These are phyloP conservation scores for Cryptosula pallasiana DNA, from an alignment of 2,888 invertebrate genomes.

Conservation along the genomic window DNA sequence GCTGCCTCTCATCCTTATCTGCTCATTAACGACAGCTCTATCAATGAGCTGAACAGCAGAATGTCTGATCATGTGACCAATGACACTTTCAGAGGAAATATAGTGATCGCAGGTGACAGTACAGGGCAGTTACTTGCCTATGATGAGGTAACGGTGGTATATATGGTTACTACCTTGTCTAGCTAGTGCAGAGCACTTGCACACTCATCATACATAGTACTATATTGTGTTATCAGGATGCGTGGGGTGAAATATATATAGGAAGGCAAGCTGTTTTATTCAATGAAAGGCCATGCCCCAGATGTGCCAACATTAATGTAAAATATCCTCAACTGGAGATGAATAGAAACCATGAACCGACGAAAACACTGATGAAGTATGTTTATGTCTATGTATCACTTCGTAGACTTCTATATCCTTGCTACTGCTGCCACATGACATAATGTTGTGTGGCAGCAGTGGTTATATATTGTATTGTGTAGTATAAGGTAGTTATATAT, in stretches of 20 bases:
- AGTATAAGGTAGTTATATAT: no score
- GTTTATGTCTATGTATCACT: no score
- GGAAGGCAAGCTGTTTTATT: neutral
- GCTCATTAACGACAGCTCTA: neutral
- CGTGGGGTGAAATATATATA: neutral
- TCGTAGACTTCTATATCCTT: no score
- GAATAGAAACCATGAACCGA: conserved; percentile 1
- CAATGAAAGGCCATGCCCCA: conserved; percentile 11
- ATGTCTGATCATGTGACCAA: neutral
- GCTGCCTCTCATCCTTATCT: neutral
- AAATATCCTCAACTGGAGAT: neutral
- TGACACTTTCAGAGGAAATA: neutral
- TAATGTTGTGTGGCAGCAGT: no score
- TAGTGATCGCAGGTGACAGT: neutral
- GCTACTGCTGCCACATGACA: no score
- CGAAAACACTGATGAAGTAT: conserved; percentile 1
- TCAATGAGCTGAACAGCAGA: neutral
- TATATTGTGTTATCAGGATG: neutral
- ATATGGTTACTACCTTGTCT: no score
- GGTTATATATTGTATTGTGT: no score
- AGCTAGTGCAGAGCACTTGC: no score
- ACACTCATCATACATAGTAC: no score
- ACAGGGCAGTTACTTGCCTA: neutral
- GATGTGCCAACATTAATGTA: neutral
- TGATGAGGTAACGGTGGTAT: neutral